A percentile compares a stretch with the other conserved stretches of the same genome.
phyloP scores from a whole-genome alignment of 2,113 vertebrate genomes.

The Centrocercus urophasianus region DNA sequence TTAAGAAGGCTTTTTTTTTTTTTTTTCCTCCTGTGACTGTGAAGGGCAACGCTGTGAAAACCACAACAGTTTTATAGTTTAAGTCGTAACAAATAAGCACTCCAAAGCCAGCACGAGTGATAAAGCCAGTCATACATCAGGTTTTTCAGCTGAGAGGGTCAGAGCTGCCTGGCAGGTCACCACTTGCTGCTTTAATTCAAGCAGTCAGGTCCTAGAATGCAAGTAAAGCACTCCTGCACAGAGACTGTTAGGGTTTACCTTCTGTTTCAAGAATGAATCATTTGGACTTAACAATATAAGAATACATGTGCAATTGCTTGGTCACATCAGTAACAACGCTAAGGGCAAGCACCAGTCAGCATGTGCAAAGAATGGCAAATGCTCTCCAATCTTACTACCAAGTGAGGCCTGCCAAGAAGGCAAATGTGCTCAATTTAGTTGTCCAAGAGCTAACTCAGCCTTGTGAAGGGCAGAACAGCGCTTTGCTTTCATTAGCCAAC shows the following conservation, averaged over 20 bases:
- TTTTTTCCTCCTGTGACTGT: not conserved
- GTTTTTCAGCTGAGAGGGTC: not conserved
- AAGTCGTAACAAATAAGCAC: not conserved
- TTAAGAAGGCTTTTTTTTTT: not conserved
- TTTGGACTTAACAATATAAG: not conserved
- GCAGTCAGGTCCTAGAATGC: not conserved
- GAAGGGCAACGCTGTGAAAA: not conserved
- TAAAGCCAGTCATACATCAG: not conserved
- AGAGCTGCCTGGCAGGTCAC: not conserved
- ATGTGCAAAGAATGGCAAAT: not conserved
- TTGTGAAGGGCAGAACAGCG: rapidly evolving
- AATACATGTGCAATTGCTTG: not conserved
- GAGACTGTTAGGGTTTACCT: not conserved
- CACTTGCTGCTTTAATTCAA: not conserved
- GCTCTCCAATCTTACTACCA: not conserved
- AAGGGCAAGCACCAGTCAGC: not conserved
- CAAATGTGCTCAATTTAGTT: not conserved
- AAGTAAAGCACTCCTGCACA: not conserved
- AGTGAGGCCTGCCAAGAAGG: not conserved
- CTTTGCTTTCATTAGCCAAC: rapidly evolving
- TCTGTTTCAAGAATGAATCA: not conserved
- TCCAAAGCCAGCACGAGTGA: not conserved
- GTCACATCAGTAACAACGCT: not conserved
- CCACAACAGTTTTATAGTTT: not conserved
- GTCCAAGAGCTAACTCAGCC: not conserved